Evolutionary conservation across 2,888 invertebrate genomes (phyloP).

Genomic region (Eurytoma californica): DNA sequence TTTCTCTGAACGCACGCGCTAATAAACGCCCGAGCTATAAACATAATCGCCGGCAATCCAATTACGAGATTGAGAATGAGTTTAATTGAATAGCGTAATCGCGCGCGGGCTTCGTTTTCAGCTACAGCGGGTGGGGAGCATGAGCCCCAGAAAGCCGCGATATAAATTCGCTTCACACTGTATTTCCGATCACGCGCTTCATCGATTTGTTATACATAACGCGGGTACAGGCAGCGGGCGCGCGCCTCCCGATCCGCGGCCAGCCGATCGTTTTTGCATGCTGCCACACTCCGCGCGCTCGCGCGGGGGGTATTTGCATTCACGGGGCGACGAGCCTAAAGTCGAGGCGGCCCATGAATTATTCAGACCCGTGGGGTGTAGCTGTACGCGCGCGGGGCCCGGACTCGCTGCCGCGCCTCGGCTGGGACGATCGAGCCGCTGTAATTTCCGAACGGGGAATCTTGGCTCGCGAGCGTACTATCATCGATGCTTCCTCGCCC

Average conservation of each 20-base stretch:
- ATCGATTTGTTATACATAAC: slow-evolving; percentile 42
- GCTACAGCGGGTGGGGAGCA: no score
- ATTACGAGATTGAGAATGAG: slow-evolving; percentile 39
- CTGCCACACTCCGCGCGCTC: background rate
- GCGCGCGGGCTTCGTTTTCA: slow-evolving; percentile 5
- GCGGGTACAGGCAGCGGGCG: background rate
- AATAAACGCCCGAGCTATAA: background rate
- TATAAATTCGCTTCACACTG: slow-evolving; percentile 23
- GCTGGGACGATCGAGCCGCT: background rate
- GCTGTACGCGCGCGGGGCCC: background rate
- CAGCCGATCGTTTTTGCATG: slow-evolving; percentile 1
- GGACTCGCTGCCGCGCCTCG: background rate
- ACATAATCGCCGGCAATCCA: slow-evolving; percentile 31
- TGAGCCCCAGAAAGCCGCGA: background rate
- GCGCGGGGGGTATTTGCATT: slow-evolving; percentile 37
- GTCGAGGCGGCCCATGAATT: slow-evolving; percentile 48
- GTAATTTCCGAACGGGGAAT: background rate
- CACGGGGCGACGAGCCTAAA: slow-evolving; percentile 35
- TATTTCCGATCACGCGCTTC: slow-evolving; percentile 18
- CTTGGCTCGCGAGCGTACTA: background rate
- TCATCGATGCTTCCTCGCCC: no score
- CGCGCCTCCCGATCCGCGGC: background rate
- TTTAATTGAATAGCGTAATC: slow-evolving; percentile 33
- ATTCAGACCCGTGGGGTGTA: slow-evolving; percentile 45
- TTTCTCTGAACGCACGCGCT: slow-evolving; percentile 10